Conservation (phyloP, 2,888 invertebrate species). For the Eupelmus urozonus region DNA sequence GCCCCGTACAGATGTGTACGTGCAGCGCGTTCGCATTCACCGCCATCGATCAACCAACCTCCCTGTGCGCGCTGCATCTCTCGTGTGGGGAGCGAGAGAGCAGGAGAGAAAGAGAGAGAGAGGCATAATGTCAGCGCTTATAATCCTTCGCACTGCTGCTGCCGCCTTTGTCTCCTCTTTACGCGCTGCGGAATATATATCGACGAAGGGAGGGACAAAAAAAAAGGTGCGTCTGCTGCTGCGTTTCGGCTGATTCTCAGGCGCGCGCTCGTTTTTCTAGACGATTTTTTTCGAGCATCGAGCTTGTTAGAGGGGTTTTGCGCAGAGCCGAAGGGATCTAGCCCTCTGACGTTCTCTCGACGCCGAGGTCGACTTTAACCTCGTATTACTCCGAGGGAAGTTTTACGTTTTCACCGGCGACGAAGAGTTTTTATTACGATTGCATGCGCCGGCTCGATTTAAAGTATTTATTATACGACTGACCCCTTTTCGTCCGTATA, state of each 20-base stretch:
- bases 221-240: neutral
- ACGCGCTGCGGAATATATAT: neutral
- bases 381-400: too few species aligned
- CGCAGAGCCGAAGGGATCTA: too few species aligned
- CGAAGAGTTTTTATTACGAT: too few species aligned
- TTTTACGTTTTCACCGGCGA: too few species aligned
- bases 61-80: neutral
- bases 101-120: constrained; percentile 1
- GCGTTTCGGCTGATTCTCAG: neutral
- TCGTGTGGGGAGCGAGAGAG: neutral
- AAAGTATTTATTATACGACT: too few species aligned
- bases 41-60: constrained; percentile 33
- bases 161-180: neutral
- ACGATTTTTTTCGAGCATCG: too few species aligned
- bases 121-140: neutral
- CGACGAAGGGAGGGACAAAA: constrained; percentile 23
- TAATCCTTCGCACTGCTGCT: constrained; percentile 64
- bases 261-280: too few species aligned
- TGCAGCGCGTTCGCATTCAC: constrained; percentile 13
- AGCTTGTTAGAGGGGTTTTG: too few species aligned
- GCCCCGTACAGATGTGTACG: neutral
- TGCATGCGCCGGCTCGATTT: too few species aligned
- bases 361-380: too few species aligned
- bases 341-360: too few species aligned
- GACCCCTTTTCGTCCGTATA: too few species aligned